Conservation (phyloP, 2,797 vertebrate species). For the Muraenolepis orangiensis region DNA sequence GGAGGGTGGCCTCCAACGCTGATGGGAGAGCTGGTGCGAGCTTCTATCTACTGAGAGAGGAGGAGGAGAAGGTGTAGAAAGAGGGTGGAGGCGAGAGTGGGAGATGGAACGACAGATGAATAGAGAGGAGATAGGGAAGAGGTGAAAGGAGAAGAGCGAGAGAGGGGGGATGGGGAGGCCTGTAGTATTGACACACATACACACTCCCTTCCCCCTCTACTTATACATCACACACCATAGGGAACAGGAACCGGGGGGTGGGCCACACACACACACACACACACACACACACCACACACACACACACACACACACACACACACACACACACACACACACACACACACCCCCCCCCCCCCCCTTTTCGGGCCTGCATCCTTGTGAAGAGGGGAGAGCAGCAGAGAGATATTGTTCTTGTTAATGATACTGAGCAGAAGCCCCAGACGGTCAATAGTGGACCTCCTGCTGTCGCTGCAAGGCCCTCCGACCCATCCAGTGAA, state of each 20-base stretch:
- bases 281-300: neutral
- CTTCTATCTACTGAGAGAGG: slow-evolving; percentile 54
- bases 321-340: neutral
- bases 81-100: slow-evolving; percentile 40
- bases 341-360: neutral
- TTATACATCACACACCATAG: slow-evolving; percentile 40
- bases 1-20: slow-evolving; percentile 40
- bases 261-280: slow-evolving; percentile 1
- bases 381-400: neutral
- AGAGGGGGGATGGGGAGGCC: slow-evolving; percentile 47
- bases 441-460: neutral
- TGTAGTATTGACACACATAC: slow-evolving; percentile 54
- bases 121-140: neutral
- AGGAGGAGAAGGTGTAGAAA: slow-evolving; percentile 48
- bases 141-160: neutral
- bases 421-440: slow-evolving; percentile 1
- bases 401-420: slow-evolving; percentile 13
- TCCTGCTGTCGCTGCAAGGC: neutral
- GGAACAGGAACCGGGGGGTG: slow-evolving; percentile 46
- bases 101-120: slow-evolving; percentile 20
- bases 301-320: neutral
- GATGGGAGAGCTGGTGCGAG: slow-evolving; percentile 59
- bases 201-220: slow-evolving; percentile 67
- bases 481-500: neutral
- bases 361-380: slow-evolving; percentile 7